Evolutionary conservation across 2,113 vertebrate species (phyloP), one percentile per base, ranked within the genome.

Genomic region (Erpornis zantholeuca): DNA sequence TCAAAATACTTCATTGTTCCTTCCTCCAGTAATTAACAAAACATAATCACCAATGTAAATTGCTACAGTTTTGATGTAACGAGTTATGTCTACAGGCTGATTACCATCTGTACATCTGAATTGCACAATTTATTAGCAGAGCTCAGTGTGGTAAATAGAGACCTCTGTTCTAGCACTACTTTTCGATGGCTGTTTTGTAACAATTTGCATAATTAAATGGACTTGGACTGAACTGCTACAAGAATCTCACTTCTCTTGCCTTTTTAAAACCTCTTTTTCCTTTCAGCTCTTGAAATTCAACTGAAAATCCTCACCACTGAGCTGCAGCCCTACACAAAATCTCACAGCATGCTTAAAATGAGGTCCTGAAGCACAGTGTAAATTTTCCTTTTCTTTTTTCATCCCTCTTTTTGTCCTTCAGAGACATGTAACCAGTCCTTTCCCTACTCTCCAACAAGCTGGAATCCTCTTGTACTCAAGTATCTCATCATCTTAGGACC

Each of bases 81-180:
- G 85, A 89, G 57, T 82, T 35, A 2, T 33, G 88, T 65, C 45
- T 69, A 85, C 54, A 82, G 77, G 60, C 83, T 77, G 72, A 91
- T 86, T 82, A 76, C 89, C 70, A 79, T 61, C 94, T 76, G 45
- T 52, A 79, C 78, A 65, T 68, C 61, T 18, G 15, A 87, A 60
- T 24, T 91, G 77, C 81, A 92, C 69, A 54, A 57, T 42, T 72
- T 76, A 86, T 15, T 61, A 81, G 57, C 53, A 87, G 81, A 91
- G 50, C 12, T 89, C 28, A 52, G 42, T 0, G 14, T 2, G 4
- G 35, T 65, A 68, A 71, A 78, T 12, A 25, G 69, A 94, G 54
- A 76, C 10, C 44, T 92, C 73, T 84, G 50, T 60, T 86, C 56
- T 23, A 56, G 83, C 6, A 0, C 61, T 61, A 50, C 40, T 88